Conservation (phyloP, 2,888 invertebrate species). For the Lasioglossum figueresi region DNA sequence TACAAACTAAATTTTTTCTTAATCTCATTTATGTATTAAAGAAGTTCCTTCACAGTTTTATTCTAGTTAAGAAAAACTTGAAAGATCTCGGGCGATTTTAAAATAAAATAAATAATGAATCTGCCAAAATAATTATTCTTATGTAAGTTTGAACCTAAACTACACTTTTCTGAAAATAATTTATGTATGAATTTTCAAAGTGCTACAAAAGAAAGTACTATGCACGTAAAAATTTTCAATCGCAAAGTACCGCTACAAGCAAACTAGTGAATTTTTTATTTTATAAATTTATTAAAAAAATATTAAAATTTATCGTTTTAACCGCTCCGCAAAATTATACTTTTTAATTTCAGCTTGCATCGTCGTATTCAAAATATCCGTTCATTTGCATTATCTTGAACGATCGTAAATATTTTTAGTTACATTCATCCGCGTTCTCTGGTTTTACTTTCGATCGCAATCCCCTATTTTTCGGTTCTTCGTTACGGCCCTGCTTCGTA, state of each 20-base stretch:
- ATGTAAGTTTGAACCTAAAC: slow-evolving; percentile 21
- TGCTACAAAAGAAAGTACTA: background rate
- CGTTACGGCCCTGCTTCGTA: slow-evolving; percentile 65
- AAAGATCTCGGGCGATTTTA: background rate
- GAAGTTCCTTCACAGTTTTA: background rate
- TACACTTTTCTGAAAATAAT: slow-evolving; percentile 39
- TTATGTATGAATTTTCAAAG: background rate
- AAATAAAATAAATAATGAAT: slow-evolving; percentile 26
- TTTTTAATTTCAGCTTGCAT: background rate
- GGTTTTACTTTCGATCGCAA: background rate
- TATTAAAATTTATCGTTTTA: background rate
- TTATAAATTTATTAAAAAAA: background rate
- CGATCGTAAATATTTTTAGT: background rate
- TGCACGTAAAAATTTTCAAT: background rate
- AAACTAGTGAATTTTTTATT: background rate
- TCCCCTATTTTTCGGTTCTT: slow-evolving; percentile 14
- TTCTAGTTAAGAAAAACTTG: background rate
- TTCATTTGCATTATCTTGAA: background rate
- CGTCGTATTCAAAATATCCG: background rate
- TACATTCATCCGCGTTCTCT: background rate
- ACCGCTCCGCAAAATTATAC: background rate
- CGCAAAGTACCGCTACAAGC: background rate
- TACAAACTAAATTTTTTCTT: slow-evolving; percentile 39
- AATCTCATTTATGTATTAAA: slow-evolving; percentile 5
- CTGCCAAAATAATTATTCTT: slow-evolving; percentile 29